Evolutionary conservation across 2,113 vertebrate species (phyloP), one percentile per base, ranked within the genome.

Genomic region (Irena cyanogastra): DNA sequence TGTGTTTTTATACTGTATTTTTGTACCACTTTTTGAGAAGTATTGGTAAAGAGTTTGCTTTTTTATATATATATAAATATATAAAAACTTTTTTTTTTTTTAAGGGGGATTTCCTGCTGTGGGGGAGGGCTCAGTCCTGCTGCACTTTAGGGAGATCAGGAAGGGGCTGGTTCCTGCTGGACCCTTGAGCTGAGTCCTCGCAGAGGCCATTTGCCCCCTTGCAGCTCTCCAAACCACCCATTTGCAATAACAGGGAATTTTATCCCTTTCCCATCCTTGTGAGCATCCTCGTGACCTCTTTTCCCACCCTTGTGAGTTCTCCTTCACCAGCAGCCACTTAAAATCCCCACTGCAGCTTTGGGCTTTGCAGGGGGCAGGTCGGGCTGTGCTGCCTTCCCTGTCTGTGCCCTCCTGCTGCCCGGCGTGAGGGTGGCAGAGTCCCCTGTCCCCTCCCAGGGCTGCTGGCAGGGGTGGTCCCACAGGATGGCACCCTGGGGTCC

Each of bases 11-110:
- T 98, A 97, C 96, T 97, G 98, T 98, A 98, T 98, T 98, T 98
- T 98, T 98, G 97, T 98, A 98, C 97, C 93, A 96, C 93, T 97
- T 98, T 97, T 98, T 96, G 97, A 97, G 94, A 97, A 97, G 96
- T 98, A 97, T 97, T 96, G 96, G 72, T 97, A 94, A 97, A 97
- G 87, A 95, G 66, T 93, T 97, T 93, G 92, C 94, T 97, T 97
- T 97, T 95, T 96, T 97, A 93, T 94, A 89, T 93, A 76, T 87
- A 78, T 96, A 86, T 66, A 76, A 66, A 85, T 66, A 74, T 68
- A 94, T 59, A 17, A 18, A 81, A 68, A 31, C 3, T 33, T 72
- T 83, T 45, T 83, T 26, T 61, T n/a, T 88, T 83, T 63, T 35
- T 81, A 7, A 31, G 5, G n/a, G 39, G 69, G 4, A 39, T 52